phyloP scores from a whole-genome alignment of 2,113 vertebrate genomes.

The Amphiprion ocellaris region DNA sequence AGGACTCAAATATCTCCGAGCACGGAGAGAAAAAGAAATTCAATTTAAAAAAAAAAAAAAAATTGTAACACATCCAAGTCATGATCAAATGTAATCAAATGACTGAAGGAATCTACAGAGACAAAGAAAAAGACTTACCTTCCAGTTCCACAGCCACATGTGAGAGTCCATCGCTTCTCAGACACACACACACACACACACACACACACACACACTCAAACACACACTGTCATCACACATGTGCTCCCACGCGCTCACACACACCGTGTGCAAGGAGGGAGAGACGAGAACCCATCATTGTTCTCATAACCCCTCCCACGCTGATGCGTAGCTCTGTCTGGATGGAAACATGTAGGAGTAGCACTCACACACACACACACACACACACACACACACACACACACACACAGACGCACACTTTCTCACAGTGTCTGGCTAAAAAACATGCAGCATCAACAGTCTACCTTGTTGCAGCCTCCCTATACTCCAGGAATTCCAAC shows the following conservation, averaged over 20 bases:
- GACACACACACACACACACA: slow-evolving; percentile 34
- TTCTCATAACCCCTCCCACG: slow-evolving; percentile 84
- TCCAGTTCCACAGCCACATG: slow-evolving; percentile 67
- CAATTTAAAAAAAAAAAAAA: neutral
- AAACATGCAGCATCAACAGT: slow-evolving; percentile 63
- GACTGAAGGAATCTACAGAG: slow-evolving; percentile 41
- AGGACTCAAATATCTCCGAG: neutral
- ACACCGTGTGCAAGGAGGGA: slow-evolving; percentile 50
- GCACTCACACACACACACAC: slow-evolving; percentile 37
- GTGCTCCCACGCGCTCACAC: slow-evolving; percentile 50
- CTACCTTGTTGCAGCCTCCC: slow-evolving; percentile 50
- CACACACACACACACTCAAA: slow-evolving; percentile 26
- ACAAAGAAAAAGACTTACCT: slow-evolving; percentile 76
- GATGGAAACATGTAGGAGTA: slow-evolving; percentile 68
- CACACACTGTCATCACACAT: slow-evolving; percentile 45
- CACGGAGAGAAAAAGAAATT: neutral
- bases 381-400: slow-evolving; percentile 27
- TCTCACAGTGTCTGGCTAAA: slow-evolving; percentile 43
- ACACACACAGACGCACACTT: slow-evolving; percentile 43
- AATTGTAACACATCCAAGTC: neutral
- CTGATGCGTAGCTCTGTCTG: slow-evolving; percentile 63
- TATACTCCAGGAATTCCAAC: slow-evolving; percentile 45
- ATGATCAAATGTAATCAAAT: neutral
- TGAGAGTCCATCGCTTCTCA: slow-evolving; percentile 46
- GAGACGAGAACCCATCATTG: slow-evolving; percentile 82